A percentile compares a stretch with the other conserved stretches of the same genome.
Conservation (phyloP, 2,113 vertebrate genomes). For the Phasianus colchicus region DNA sequence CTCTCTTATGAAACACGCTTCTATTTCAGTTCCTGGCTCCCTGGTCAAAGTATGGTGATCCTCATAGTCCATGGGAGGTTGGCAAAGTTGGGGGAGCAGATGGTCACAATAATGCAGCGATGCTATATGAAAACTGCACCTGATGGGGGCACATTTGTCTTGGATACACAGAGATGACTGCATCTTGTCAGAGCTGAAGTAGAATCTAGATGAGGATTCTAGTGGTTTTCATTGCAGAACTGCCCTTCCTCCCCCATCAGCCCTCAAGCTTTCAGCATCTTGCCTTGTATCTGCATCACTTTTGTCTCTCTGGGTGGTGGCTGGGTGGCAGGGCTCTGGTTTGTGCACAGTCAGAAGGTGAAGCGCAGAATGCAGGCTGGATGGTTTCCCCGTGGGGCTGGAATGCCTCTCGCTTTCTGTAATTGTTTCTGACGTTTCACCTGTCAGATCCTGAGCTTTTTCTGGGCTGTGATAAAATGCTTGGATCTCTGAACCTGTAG, state of each 20-base stretch:
- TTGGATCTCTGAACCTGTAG: not conserved
- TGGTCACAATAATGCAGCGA: constrained; percentile 20
- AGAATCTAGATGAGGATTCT: not conserved
- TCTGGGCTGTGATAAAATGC: constrained; percentile 6
- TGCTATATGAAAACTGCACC: not conserved
- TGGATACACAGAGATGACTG: not conserved
- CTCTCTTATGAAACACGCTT: not conserved
- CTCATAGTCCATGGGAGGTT: constrained; percentile 1
- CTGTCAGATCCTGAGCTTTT: constrained; percentile 32
- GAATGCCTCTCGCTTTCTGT: constrained; percentile 15
- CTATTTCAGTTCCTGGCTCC: constrained; percentile 11
- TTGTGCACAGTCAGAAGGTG: not conserved
- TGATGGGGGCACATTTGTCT: not conserved
- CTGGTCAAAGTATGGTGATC: not conserved
- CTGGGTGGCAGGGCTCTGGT: not conserved
- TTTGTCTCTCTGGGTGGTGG: not conserved
- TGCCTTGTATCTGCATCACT: not conserved
- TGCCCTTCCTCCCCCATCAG: not conserved
- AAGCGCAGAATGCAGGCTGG: not conserved
- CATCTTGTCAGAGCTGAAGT: not conserved
- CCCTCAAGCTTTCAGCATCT: not conserved
- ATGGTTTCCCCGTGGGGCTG: constrained; percentile 19
- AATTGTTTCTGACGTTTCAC: constrained; percentile 55
- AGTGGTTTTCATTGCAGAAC: not conserved
- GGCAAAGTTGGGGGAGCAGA: constrained; percentile 34